These are phyloP conservation scores for Cryptus viduatorius DNA, from an alignment of 2,888 invertebrate species.

Conservation along the genomic window DNA sequence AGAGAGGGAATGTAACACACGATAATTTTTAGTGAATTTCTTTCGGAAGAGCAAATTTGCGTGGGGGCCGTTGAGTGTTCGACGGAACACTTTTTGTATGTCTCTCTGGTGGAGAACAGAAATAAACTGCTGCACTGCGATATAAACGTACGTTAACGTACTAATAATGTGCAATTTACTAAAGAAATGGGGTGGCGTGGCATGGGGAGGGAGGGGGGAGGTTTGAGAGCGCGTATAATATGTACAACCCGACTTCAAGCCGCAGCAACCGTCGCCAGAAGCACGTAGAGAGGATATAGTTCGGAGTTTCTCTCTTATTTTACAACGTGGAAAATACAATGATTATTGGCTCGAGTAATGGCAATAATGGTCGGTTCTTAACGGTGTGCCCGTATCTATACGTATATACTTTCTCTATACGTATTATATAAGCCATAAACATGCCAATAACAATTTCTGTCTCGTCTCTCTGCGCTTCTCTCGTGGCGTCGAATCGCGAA, in stretches of 20 bases:
- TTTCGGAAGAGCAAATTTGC: constrained; percentile 20
- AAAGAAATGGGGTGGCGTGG: constrained; percentile 31
- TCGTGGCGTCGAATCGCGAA: constrained; percentile 41
- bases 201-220: constrained; percentile 11
- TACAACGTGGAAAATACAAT: constrained; percentile 70
- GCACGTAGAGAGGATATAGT: constrained; percentile 47
- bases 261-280: constrained; percentile 55
- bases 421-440: constrained; percentile 57
- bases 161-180: constrained; percentile 68
- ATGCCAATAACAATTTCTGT: constrained; percentile 52
- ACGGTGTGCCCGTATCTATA: constrained; percentile 43
- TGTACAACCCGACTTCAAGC: neutral
- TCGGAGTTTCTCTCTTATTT: constrained; percentile 57
- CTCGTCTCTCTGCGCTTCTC: constrained; percentile 23
- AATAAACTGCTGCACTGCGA: constrained; percentile 34
- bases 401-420: constrained; percentile 37
- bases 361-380: constrained; percentile 66
- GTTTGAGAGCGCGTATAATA: neutral
- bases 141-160: constrained; percentile 57
- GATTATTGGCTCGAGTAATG: constrained; percentile 70
- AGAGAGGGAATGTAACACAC: neutral
- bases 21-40: constrained; percentile 22
- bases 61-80: constrained; percentile 10
- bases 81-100: constrained; percentile 38
- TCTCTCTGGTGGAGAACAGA: constrained; percentile 30